A percentile compares a stretch with the other conserved stretches of the same genome.
These are phyloP conservation scores for Thermophis baileyi DNA, from an alignment of 2,113 vertebrate genomes.

Conservation along the genomic window DNA sequence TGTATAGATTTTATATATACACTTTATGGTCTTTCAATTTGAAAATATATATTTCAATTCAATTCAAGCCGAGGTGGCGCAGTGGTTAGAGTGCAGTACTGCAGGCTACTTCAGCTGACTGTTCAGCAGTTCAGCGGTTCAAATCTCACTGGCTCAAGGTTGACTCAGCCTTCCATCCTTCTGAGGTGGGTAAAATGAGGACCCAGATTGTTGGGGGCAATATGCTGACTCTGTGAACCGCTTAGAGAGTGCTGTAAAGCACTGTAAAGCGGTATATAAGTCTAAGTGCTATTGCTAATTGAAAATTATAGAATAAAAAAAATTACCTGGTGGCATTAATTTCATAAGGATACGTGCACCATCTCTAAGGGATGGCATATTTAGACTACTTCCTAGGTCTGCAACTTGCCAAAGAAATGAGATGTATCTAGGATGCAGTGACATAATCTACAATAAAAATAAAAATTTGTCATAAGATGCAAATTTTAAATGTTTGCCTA, in stretches of 20 bases:
- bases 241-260: no score
- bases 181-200: no score
- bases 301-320: not conserved
- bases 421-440: slow-evolving; percentile 95
- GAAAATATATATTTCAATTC: not conserved
- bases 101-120: no score
- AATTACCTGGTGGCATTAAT: slow-evolving; percentile 95
- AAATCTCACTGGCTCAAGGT: no score
- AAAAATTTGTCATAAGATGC: slow-evolving; percentile 13
- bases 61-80: no score
- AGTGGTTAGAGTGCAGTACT: no score
- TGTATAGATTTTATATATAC: not conserved
- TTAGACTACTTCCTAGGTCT: slow-evolving; percentile 93
- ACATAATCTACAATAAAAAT: slow-evolving; percentile 89
- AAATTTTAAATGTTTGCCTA: not conserved
- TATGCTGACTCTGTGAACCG: no score
- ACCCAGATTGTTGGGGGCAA: no score
- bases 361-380: slow-evolving; percentile 95
- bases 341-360: slow-evolving; percentile 98
- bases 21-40: not conserved
- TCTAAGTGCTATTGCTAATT: no score
- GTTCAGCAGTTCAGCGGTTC: no score
- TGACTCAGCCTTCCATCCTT: no score
- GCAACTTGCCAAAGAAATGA: slow-evolving; percentile 99
- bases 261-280: no score